Conservation (phyloP, 2,888 invertebrate genomes). For the Leptinotarsa peninsularis region DNA sequence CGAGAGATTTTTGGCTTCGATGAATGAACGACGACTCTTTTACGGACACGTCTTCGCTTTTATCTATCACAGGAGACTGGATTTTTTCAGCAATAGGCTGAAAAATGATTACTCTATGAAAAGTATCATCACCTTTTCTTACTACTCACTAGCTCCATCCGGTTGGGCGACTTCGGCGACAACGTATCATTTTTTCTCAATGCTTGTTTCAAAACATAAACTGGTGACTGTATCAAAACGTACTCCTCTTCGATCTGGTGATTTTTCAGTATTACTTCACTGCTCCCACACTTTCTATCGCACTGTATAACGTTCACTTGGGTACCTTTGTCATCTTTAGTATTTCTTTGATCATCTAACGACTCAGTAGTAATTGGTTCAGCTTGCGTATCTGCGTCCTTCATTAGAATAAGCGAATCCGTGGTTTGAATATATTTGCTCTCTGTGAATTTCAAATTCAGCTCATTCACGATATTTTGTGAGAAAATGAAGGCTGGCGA, state of each 20-base stretch:
- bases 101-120: not conserved
- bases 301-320: constrained; percentile 10
- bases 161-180: not conserved
- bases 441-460: not conserved
- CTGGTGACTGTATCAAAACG: constrained; percentile 19
- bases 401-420: not conserved
- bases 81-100: not conserved
- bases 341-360: not conserved
- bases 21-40: not conserved
- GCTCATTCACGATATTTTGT: not conserved
- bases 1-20: not conserved
- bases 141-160: not conserved
- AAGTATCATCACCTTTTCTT: not conserved
- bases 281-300: constrained; percentile 28
- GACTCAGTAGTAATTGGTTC: not conserved
- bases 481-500: not conserved
- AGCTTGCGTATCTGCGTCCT: not conserved
- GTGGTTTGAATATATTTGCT: constrained; percentile 13
- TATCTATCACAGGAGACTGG: not conserved
- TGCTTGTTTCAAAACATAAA: constrained; percentile 20
- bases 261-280: not conserved
- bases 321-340: constrained; percentile 14
- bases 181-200: constrained; percentile 9
- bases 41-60: not conserved
- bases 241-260: constrained; percentile 1